These are phyloP conservation scores for Orius insidiosus DNA, from an alignment of 1,140 invertebrate genomes.

Conservation along the genomic window DNA sequence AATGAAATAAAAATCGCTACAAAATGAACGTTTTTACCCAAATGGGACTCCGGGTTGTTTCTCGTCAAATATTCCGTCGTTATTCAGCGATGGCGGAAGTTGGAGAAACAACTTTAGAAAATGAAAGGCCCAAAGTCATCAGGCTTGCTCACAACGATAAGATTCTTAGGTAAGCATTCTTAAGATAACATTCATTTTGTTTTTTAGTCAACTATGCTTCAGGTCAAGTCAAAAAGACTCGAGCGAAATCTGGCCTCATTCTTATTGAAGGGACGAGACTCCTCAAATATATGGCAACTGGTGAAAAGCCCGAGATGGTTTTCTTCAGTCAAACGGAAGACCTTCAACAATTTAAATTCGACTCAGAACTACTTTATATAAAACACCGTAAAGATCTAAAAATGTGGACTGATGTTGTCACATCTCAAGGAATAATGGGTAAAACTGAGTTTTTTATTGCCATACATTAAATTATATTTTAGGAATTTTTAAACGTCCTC, in stretches of 20 bases:
- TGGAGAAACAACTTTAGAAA: no score
- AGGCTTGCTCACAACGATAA: no score
- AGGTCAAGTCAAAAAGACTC: slow-evolving; percentile 45
- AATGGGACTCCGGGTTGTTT: no score
- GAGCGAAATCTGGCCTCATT: slow-evolving; percentile 38
- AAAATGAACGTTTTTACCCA: no score
- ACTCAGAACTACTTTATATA: slow-evolving; percentile 29
- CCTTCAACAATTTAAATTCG: slow-evolving; percentile 32
- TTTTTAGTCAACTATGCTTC: slow-evolving; percentile 42
- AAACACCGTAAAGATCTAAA: slow-evolving; percentile 60
- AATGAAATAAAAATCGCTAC: no score
- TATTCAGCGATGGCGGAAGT: no score
- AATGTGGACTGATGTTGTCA: slow-evolving; percentile 63
- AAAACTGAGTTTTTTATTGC: slow-evolving; percentile 25
- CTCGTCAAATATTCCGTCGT: no score
- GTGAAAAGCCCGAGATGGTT: slow-evolving; percentile 41
- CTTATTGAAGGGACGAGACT: slow-evolving; percentile 64
- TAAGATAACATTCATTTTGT: slow-evolving; percentile 11
- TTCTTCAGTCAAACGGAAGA: slow-evolving; percentile 47
- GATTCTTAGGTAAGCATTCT: neutral
- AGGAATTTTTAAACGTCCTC: slow-evolving; percentile 14
- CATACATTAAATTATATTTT: slow-evolving; percentile 11
- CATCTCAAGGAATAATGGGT: slow-evolving; percentile 68
- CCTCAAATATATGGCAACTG: slow-evolving; percentile 60
- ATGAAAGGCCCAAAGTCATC: no score